A percentile compares a stretch with the other conserved stretches of the same genome.
Conservation (phyloP, 2,888 invertebrate genomes). For the Orthosia cruda region DNA sequence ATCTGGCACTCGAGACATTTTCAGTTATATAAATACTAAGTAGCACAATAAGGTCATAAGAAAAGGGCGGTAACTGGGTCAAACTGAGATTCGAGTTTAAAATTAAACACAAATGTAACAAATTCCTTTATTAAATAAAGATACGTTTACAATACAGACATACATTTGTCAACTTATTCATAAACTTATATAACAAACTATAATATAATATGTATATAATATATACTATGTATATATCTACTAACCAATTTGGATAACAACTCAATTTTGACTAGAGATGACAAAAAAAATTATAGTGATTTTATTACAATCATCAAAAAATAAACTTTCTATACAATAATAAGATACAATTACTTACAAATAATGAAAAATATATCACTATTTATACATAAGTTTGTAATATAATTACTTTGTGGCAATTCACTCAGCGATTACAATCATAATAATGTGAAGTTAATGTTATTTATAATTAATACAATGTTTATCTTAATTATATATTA, state of each 20-base stretch:
- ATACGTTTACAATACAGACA: conserved; percentile 67
- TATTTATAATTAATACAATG: conserved; percentile 28
- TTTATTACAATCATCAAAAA: conserved; percentile 33
- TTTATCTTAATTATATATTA: conserved; percentile 49
- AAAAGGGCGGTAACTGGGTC: neutral
- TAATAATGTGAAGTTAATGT: conserved; percentile 23
- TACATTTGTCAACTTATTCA: conserved; percentile 54
- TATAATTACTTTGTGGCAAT: conserved; percentile 37
- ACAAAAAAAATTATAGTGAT: neutral
- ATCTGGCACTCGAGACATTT: neutral
- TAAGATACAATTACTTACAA: conserved; percentile 3
- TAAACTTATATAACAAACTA: conserved; percentile 45
- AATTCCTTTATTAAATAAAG: conserved; percentile 73
- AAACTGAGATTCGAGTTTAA: conserved; percentile 2
- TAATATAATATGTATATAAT: conserved; percentile 19
- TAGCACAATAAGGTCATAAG: neutral
- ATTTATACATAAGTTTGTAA: conserved; percentile 13
- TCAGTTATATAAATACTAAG: neutral
- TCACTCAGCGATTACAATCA: conserved; percentile 21
- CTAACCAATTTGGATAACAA: conserved; percentile 40
- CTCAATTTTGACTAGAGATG: conserved; percentile 58
- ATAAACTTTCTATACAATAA: neutral
- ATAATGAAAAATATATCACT: conserved; percentile 20
- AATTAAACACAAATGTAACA: conserved; percentile 52
- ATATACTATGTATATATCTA: conserved; percentile 40